Evolutionary conservation across 2,888 invertebrate genomes (phyloP).

Genomic region (Ectobius pallidus): DNA sequence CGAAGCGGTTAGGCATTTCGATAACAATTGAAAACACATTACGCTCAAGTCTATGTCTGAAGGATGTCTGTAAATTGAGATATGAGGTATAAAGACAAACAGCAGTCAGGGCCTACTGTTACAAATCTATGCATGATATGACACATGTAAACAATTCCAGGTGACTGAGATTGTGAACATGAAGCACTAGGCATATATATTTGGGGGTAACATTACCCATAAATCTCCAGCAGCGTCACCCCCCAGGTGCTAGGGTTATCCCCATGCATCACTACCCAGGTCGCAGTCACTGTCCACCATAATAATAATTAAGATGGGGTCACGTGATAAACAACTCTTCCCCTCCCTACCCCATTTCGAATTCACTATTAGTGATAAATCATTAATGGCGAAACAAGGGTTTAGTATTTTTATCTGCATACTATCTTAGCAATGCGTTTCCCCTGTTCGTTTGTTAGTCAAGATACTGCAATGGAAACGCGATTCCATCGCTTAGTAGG

Average conservation of each 20-base stretch:
- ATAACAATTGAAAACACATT: too few relatives aligned
- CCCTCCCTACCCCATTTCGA: not conserved
- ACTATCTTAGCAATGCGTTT: too few relatives aligned
- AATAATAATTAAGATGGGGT: slow-evolving; percentile 36
- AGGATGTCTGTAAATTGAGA: too few relatives aligned
- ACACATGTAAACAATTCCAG: slow-evolving; percentile 25
- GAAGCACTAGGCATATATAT: not conserved
- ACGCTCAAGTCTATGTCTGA: too few relatives aligned
- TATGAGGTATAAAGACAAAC: too few relatives aligned
- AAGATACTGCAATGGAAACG: too few relatives aligned
- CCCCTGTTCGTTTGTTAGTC: too few relatives aligned
- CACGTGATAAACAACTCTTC: slow-evolving; percentile 17
- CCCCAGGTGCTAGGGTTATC: slow-evolving; percentile 21
- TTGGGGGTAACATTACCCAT: slow-evolving; percentile 18
- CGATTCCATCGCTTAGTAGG: too few relatives aligned
- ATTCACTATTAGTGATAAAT: slow-evolving; percentile 17
- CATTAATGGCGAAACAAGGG: slow-evolving; percentile 2
- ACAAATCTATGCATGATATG: slow-evolving; percentile 19
- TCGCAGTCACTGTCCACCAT: not conserved
- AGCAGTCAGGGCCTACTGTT: too few relatives aligned
- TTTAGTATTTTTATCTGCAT: not conserved
- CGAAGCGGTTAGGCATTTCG: too few relatives aligned
- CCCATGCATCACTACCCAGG: slow-evolving; percentile 15
- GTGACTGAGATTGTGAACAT: slow-evolving; percentile 15
- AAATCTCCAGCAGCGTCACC: slow-evolving; percentile 10